Percentiles rank a stretch among this genome's conserved stretches.
These are phyloP conservation scores for Keiferia lycopersicella DNA, from an alignment of 2,888 invertebrate species.

Conservation along the genomic window DNA sequence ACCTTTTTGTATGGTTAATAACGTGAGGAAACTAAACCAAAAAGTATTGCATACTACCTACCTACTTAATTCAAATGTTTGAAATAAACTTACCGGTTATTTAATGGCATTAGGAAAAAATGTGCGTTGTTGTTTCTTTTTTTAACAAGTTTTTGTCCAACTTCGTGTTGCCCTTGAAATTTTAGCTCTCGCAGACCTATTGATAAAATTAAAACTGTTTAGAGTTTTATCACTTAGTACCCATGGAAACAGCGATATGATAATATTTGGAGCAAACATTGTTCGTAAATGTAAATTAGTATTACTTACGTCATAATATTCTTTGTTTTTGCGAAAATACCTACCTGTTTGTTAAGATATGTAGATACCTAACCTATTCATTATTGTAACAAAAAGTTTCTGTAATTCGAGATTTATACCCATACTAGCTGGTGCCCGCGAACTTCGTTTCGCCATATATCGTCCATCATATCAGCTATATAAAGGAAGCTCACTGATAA, in stretches of 20 bases:
- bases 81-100: background rate
- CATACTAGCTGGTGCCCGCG: no score
- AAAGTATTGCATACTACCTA: background rate
- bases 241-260: conserved; percentile 17
- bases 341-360: background rate
- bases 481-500: no score
- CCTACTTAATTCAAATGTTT: background rate
- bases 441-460: no score
- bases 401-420: no score
- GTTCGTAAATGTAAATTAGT: conserved; percentile 9
- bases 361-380: background rate
- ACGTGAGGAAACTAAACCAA: background rate
- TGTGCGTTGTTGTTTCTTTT: background rate
- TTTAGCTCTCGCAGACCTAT: conserved; percentile 1
- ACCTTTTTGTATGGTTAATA: background rate
- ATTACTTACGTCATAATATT: background rate
- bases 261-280: background rate
- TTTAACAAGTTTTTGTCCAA: conserved; percentile 25
- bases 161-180: conserved; percentile 24
- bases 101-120: background rate
- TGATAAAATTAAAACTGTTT: conserved; percentile 29
- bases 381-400: background rate
- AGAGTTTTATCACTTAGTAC: conserved; percentile 24
- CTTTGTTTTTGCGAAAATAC: background rate
- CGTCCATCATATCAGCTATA: no score